Evolutionary conservation across 2,113 vertebrate species (phyloP), one percentile per base, ranked within the genome.

Genomic region (Petrocephalus zakoni): DNA sequence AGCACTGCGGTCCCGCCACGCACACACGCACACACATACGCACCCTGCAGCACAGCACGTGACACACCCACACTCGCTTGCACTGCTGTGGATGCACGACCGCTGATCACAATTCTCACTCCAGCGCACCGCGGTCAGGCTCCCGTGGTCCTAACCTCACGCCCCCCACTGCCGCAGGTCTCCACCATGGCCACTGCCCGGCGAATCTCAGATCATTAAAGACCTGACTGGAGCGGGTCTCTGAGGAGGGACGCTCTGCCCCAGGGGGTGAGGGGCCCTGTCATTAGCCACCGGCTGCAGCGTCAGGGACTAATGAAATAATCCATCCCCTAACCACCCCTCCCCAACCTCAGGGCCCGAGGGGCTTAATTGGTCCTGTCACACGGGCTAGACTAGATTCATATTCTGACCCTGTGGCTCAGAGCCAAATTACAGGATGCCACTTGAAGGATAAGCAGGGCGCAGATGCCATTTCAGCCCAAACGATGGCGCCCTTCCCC

Each of bases 141-240:
- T n/a, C 42, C 47, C 58, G 87, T 61, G 90, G 90, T 92, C 61
- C 61, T 68, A 29, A 29, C n/a, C 3, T 8, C 61, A 68, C 61
- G 10, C 61, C 29, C 61, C 11, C 61, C n/a, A 13, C 58, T 25
- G 9, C 58, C 58, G 10, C 17, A n/a, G 2, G 58, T 4, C 9
- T n/a, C n/a, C n/a, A 25, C 58, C 58, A 11, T 0, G n/a, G n/a
- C 58, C n/a, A 25, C 61, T 2, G 2, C 2, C 61, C 4, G 8
- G 10, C 46, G 46, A 29, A 90, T 88, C 91, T 93, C 58, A 91
- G 94, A 92, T 92, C 93, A 93, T 95, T 95, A 94, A 93, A 89
- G 88, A 92, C 90, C 90, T 91, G 89, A n/a, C 17, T 22, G 17
- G 72, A 29, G 46, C 22, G 29, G 47, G 5, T 17, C 49, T 22